These are phyloP conservation scores for Aleiodes leptofemur DNA, from an alignment of 2,888 invertebrate species.

Conservation along the genomic window DNA sequence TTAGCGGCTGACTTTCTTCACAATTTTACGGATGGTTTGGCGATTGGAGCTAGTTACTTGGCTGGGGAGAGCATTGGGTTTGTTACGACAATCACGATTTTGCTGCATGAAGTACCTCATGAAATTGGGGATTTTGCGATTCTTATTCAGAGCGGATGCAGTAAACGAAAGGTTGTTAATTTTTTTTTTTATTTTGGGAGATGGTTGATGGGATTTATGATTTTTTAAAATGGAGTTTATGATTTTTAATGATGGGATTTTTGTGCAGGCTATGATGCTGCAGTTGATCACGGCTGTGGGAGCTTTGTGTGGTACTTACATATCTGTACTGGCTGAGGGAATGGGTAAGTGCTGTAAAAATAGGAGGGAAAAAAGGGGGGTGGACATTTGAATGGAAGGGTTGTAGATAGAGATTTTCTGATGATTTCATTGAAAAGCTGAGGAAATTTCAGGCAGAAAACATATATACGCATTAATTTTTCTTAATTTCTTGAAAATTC, in stretches of 20 bases:
- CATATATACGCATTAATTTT: too few species aligned
- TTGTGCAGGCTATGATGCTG: conserved; percentile 88
- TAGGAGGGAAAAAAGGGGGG: not conserved
- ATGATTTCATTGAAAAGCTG: too few species aligned
- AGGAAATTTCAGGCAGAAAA: too few species aligned
- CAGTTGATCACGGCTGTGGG: conserved; percentile 97
- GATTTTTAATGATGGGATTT: too few species aligned
- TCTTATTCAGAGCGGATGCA: conserved; percentile 97
- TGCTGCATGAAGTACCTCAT: conserved; percentile 99
- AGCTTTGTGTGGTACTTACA: conserved; percentile 93
- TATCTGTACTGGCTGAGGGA: conserved; percentile 90
- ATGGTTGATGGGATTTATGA: not conserved
- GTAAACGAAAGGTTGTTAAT: conserved; percentile 83
- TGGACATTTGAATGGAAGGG: too few species aligned
- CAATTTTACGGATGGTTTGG: conserved; percentile 99
- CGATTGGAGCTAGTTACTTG: conserved; percentile 98
- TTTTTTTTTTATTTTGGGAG: conserved; percentile 29
- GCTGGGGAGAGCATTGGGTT: conserved; percentile 92
- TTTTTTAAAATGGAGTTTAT: not conserved
- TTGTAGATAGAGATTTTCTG: too few species aligned
- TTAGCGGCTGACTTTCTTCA: conserved; percentile 98
- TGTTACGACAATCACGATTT: conserved; percentile 95
- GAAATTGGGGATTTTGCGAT: conserved; percentile 99
- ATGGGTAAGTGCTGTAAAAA: conserved; percentile 69
- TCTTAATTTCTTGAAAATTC: too few species aligned